A percentile compares a stretch with the other conserved stretches of the same genome.
Evolutionary conservation across 92 coral and sea anemone genomes (phyloP).

Genomic region (Actinostola sp.): DNA sequence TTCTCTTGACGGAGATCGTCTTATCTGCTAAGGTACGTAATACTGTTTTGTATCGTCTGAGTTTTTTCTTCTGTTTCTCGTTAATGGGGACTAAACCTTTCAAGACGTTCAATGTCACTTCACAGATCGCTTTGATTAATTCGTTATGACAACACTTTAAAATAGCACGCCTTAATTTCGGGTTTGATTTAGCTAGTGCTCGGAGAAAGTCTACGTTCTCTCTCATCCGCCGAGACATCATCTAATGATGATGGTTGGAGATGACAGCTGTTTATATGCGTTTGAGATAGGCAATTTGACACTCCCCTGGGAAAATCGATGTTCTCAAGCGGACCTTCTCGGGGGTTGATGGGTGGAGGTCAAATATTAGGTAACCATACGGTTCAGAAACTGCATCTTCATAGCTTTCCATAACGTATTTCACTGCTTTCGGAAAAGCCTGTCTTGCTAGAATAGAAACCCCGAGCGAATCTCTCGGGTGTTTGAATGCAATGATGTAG

Average conservation of each 20-base stretch:
- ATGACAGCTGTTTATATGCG: slow-evolving; percentile 23
- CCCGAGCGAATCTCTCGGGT: slow-evolving; percentile 43
- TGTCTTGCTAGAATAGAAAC: slow-evolving; percentile 41
- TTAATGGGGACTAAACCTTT: slow-evolving; percentile 28
- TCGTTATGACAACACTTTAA: slow-evolving; percentile 33
- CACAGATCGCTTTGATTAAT: slow-evolving; percentile 26
- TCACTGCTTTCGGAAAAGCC: slow-evolving; percentile 19
- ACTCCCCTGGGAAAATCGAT: slow-evolving; percentile 2
- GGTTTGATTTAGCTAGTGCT: slow-evolving; percentile 31
- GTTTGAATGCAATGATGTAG: slow-evolving; percentile 36
- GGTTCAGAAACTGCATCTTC: slow-evolving; percentile 33
- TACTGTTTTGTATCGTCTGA: slow-evolving; percentile 22
- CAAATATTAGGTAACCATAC: slow-evolving; percentile 22
- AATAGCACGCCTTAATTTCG: slow-evolving; percentile 20
- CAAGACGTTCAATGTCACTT: slow-evolving; percentile 19
- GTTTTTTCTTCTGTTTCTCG: slow-evolving; percentile 4
- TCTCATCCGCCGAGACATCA: slow-evolving; percentile 34
- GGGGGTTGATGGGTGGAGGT: slow-evolving; percentile 21
- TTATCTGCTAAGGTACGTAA: slow-evolving; percentile 23
- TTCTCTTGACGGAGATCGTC: slow-evolving; percentile 8
- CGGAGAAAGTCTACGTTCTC: slow-evolving; percentile 14
- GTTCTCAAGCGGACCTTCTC: not conserved
- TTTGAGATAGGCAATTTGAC: slow-evolving; percentile 3
- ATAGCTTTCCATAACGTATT: slow-evolving; percentile 31
- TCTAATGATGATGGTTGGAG: no score